These are phyloP conservation scores for Dendrocincla fuliginosa DNA, from an alignment of 2,797 vertebrate genomes.

Conservation along the genomic window DNA sequence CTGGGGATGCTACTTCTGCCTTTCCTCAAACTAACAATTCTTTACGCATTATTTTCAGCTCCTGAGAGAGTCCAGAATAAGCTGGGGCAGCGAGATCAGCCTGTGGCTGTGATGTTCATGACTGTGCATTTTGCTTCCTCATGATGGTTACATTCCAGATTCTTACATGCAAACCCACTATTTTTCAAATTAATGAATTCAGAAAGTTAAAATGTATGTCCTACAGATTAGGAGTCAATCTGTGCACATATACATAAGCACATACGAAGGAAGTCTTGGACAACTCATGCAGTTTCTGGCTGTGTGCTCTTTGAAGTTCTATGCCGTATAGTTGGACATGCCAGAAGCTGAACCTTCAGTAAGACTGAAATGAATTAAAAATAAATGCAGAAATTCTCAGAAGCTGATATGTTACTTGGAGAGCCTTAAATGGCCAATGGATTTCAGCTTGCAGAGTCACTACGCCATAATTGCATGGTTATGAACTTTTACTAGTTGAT, in stretches of 20 bases:
- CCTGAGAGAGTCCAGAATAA: background rate
- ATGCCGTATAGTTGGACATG: background rate
- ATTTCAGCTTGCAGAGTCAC: slow-evolving; percentile 2
- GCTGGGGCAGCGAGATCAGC: background rate
- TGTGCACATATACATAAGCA: background rate
- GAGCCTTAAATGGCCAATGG: slow-evolving; percentile 14
- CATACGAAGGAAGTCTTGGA: background rate
- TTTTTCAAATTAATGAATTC: background rate
- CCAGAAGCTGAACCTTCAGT: background rate
- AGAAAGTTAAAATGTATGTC: background rate
- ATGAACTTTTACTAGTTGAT: slow-evolving; percentile 25
- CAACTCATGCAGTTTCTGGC: background rate
- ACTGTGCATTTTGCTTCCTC: background rate
- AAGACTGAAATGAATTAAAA: slow-evolving; percentile 18
- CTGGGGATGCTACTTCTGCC: background rate
- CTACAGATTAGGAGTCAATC: background rate
- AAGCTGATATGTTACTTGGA: background rate
- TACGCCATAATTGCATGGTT: background rate
- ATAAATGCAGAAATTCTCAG: slow-evolving; percentile 1
- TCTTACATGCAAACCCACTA: background rate
- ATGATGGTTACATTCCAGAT: background rate
- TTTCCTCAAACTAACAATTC: background rate
- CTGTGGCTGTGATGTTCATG: background rate
- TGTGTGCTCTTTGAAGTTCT: background rate
- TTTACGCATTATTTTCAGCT: background rate